phyloP scores from a whole-genome alignment of 1,140 invertebrate species.

The Dinoponera quadriceps region DNA sequence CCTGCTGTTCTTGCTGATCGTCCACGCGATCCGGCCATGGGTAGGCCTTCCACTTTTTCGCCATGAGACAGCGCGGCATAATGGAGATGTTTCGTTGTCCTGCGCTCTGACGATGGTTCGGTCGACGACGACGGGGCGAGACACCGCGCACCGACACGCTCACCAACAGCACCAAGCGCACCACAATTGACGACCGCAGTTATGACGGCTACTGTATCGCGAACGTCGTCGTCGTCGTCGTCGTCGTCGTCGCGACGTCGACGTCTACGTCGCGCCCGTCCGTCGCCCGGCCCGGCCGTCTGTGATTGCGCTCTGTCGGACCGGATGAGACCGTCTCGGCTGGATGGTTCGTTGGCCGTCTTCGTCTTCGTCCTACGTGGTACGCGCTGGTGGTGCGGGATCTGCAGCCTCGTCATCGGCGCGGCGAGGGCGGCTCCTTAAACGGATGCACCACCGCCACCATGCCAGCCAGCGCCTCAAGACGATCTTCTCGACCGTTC shows the following conservation, averaged over 20 bases:
- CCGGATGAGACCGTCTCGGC: conserved; percentile 13
- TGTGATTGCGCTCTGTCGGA: conserved; percentile 46
- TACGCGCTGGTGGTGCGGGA: conserved; percentile 59
- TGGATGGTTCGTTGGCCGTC: conserved; percentile 43
- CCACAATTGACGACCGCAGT: conserved; percentile 51
- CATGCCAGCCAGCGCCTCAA: conserved; percentile 67
- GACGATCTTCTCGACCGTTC: conserved; percentile 11
- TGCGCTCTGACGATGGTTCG: not conserved
- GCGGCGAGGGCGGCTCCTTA: conserved; percentile 76
- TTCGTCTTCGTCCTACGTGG: conserved; percentile 68
- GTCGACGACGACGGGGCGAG: not conserved
- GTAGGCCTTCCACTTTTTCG: conserved; percentile 95
- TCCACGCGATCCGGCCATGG: conserved; percentile 91
- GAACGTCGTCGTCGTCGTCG: conserved; percentile 47
- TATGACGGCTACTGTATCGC: conserved; percentile 32
- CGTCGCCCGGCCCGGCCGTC: conserved; percentile 61
- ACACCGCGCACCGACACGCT: conserved; percentile 62
- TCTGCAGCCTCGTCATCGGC: conserved; percentile 78
- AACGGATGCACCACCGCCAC: conserved; percentile 72
- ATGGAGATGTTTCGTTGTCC: conserved; percentile 25
- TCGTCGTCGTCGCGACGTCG: conserved; percentile 71
- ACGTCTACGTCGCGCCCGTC: conserved; percentile 73
- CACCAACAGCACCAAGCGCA: conserved; percentile 62
- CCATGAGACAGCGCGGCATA: conserved; percentile 95
- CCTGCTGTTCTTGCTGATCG: conserved; percentile 79